Evolutionary conservation across 1,140 invertebrate species (phyloP).

Genomic region (Diabrotica undecimpunctata): DNA sequence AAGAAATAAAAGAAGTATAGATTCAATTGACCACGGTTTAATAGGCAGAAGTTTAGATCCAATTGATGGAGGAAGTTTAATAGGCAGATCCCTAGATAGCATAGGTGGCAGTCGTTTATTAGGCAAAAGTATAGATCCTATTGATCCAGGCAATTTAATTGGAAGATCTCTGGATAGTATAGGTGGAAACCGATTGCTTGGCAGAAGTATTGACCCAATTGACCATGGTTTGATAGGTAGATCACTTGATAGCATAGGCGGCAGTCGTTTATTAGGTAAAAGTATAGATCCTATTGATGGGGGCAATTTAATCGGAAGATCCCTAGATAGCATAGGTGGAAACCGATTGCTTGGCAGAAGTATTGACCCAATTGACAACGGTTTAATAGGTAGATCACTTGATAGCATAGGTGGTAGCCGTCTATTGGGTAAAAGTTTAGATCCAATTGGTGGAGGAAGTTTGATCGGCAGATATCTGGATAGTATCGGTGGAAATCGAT

Average conservation of each 20-base stretch:
- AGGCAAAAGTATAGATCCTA: too few species aligned
- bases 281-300: conserved; percentile 27
- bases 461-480: conserved; percentile 4
- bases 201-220: too few species aligned
- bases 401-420: conserved; percentile 23
- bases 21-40: conserved; percentile 16
- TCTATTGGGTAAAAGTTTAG: conserved; percentile 22
- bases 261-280: conserved; percentile 7
- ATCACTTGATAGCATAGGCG: too few species aligned
- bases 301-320: conserved; percentile 18
- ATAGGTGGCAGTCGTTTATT: too few species aligned
- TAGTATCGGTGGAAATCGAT: conserved; percentile 10
- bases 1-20: too few species aligned
- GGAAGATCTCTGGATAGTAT: conserved; percentile 21
- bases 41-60: conserved; percentile 19
- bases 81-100: conserved; percentile 18
- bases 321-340: conserved; percentile 26
- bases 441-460: conserved; percentile 21
- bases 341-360: conserved; percentile 18
- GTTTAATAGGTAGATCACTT: conserved; percentile 16
- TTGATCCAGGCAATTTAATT: too few species aligned
- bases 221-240: background rate
- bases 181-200: conserved; percentile 9
- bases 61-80: conserved; percentile 27
- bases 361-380: conserved; percentile 10